Evolutionary conservation across 2,888 invertebrate genomes (phyloP).

Genomic region (Saturnia pavonia): DNA sequence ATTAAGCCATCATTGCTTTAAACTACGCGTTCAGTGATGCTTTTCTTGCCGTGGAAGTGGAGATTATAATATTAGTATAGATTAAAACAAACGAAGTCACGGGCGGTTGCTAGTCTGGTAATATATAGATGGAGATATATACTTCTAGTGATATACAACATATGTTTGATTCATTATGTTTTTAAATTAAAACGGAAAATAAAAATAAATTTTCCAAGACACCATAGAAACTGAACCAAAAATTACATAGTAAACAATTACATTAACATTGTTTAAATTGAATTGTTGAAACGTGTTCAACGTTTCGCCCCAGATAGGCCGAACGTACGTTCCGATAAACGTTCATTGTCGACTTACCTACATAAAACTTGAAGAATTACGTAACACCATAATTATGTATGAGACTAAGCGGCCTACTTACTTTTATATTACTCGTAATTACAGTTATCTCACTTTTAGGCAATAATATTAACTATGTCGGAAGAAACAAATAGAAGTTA

Average conservation of each 20-base stretch:
- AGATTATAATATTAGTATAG: too few species aligned
- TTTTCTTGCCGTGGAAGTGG: too few species aligned
- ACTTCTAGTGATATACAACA: too few species aligned
- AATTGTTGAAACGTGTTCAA: conserved; percentile 1
- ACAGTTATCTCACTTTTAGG: background rate
- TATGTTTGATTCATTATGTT: too few species aligned
- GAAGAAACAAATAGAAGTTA: background rate
- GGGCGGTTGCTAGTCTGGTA: too few species aligned
- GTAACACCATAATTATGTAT: conserved; percentile 1
- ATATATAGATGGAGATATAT: too few species aligned
- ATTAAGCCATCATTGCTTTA: too few species aligned
- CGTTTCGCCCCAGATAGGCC: background rate
- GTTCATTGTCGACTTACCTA: background rate
- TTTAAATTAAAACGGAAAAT: too few species aligned
- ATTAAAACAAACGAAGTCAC: too few species aligned
- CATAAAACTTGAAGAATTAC: background rate
- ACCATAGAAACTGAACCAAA: too few species aligned
- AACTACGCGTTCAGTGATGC: too few species aligned
- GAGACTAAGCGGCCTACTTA: background rate
- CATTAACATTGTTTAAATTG: background rate
- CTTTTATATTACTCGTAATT: background rate
- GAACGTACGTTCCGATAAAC: conserved; percentile 3
- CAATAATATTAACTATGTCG: background rate
- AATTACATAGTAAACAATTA: background rate
- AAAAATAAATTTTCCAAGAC: too few species aligned